Conservation (phyloP, 2,113 vertebrate genomes). For the Heliornis fulica region DNA sequence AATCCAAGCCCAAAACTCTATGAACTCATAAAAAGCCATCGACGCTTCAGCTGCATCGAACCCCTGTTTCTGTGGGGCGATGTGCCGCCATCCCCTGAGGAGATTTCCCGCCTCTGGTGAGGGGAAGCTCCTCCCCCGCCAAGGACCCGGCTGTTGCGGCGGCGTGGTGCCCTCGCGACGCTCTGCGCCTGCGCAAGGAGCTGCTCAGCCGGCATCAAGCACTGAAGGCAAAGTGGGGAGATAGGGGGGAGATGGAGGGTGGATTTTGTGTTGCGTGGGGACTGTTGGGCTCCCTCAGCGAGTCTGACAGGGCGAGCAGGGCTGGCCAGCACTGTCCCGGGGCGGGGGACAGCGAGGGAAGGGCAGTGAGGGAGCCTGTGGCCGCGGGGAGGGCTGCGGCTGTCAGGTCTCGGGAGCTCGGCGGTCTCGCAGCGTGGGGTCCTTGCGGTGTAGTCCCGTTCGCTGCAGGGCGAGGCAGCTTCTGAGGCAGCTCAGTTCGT, state of each 20-base stretch:
- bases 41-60: no score
- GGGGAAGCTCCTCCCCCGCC: background rate
- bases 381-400: background rate
- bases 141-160: no score
- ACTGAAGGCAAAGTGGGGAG: background rate
- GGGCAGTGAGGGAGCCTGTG: background rate
- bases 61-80: no score
- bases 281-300: background rate
- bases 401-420: background rate
- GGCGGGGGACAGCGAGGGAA: background rate
- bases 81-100: no score
- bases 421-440: background rate
- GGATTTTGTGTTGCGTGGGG: background rate
- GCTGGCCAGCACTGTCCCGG: background rate
- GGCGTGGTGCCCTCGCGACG: accelerated
- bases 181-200: background rate
- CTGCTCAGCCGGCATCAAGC: background rate
- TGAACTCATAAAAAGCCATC: no score
- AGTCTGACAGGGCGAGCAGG: no score
- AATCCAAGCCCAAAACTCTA: no score
- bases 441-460: background rate
- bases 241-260: background rate
- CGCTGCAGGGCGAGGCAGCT: background rate
- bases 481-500: background rate
- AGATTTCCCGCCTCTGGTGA: accelerated